phyloP scores from a whole-genome alignment of 2,888 invertebrate genomes.

The Meandrusa payeni region DNA sequence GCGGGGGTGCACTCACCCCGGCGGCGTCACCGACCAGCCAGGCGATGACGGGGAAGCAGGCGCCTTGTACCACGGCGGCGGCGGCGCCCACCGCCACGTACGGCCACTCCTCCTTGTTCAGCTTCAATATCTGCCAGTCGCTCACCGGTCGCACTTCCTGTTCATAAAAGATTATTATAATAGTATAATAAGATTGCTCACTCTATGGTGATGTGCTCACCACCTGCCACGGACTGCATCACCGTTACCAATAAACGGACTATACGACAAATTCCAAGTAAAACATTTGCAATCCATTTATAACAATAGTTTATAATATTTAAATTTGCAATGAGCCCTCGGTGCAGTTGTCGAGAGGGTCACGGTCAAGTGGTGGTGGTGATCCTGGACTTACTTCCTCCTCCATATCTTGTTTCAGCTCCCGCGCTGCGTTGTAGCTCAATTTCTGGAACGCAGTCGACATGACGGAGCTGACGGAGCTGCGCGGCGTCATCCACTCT shows the following conservation, averaged over 20 bases:
- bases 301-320: too few species aligned
- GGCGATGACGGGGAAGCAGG: slow-evolving; percentile 84
- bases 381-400: slow-evolving; percentile 55
- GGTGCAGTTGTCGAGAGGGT: too few species aligned
- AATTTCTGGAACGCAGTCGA: slow-evolving; percentile 64
- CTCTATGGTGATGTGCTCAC: too few species aligned
- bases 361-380: too few species aligned
- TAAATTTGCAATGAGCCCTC: too few species aligned
- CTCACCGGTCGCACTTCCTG: slow-evolving; percentile 58
- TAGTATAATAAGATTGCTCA: too few species aligned
- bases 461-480: slow-evolving; percentile 65
- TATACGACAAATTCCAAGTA: too few species aligned
- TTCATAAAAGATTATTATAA: too few species aligned
- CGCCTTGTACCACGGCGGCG: slow-evolving; percentile 83
- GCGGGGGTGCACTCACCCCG: slow-evolving; percentile 75
- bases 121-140: slow-evolving; percentile 76
- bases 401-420: slow-evolving; percentile 52
- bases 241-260: too few species aligned
- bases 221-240: too few species aligned
- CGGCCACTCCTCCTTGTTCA: slow-evolving; percentile 84
- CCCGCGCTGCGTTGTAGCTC: slow-evolving; percentile 53
- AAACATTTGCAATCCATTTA: too few species aligned
- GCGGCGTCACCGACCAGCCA: slow-evolving; percentile 85
- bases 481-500: slow-evolving; percentile 72
- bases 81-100: slow-evolving; percentile 81